Percentiles rank a stretch among this genome's conserved stretches.
Conservation (phyloP, 30 jellyfish, hydroid and myxozoan genomes). For the Nemopilema nomurai region DNA sequence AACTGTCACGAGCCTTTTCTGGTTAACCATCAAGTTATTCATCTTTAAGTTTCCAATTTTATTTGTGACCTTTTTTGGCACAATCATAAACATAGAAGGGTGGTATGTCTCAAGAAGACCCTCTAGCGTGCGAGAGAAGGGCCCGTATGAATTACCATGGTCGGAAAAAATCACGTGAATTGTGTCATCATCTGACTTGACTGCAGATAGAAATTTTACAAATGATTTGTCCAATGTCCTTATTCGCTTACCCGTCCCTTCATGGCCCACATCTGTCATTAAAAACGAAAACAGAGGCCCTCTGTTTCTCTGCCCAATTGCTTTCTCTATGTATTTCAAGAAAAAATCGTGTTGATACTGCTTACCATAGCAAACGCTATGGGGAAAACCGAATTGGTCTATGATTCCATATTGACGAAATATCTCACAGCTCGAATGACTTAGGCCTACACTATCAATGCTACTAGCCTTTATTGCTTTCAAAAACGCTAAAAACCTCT, state of each 20-base stretch:
- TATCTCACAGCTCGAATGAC: slow-evolving; percentile 68
- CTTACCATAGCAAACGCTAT: slow-evolving; percentile 55
- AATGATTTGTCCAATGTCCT: slow-evolving; percentile 72
- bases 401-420: slow-evolving; percentile 44
- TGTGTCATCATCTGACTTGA: slow-evolving; percentile 4
- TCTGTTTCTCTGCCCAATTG: not conserved
- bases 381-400: slow-evolving; percentile 60
- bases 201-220: slow-evolving; percentile 3
- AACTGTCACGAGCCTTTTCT: slow-evolving; percentile 35
- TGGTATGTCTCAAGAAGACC: slow-evolving; percentile 76
- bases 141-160: slow-evolving; percentile 85
- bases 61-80: slow-evolving; percentile 42
- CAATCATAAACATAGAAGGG: slow-evolving; percentile 69
- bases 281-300: slow-evolving; percentile 53
- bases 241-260: slow-evolving; percentile 70
- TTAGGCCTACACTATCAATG: slow-evolving; percentile 64
- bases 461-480: slow-evolving; percentile 21
- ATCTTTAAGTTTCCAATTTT: slow-evolving; percentile 26
- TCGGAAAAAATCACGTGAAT: slow-evolving; percentile 70
- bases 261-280: slow-evolving; percentile 70
- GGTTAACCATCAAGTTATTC: slow-evolving; percentile 46
- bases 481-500: slow-evolving; percentile 36
- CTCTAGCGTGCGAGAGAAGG: slow-evolving; percentile 47
- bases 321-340: slow-evolving; percentile 25
- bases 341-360: slow-evolving; percentile 54